Base-by-base conservation (phyloP, 2,888 invertebrate species). In the Phyllotreta striolata region DNA sequence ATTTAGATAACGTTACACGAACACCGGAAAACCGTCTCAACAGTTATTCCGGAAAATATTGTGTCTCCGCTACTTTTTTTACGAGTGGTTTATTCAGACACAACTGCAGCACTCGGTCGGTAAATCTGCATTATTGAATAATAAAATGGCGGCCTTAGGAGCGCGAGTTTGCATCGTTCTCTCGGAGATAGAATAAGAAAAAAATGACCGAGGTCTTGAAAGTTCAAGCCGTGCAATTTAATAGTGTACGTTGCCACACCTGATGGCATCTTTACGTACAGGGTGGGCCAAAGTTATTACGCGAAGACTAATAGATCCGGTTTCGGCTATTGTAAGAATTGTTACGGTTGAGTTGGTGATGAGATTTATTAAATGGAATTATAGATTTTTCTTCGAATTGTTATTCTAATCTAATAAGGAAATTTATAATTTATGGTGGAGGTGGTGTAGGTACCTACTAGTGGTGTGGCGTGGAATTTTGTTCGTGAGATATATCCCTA, bases 221-320 rank as follows among this genome's bases (percentile, higher is more conserved):
- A 69, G 69, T 66, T 69, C 67, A 67, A 65, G 52, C 56, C 56
- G 61, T 64, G 66, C 62, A 67, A 67, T 67, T 67, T 69, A 64
- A 64, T 67, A 62, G 58, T 61, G 62, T 67, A 69, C 63, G 66
- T 52, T 66, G 62, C 63, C 68, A 64, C 69, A 67, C 69, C 67
- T 70, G 71, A 70, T 66, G 68, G 66, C 70, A 66, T 67, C 66
- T 67, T 47, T 8, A 47, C 56, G 43, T 66, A 56, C 52, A 40
- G 40, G 58, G 58, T 58, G 49, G 47, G 39, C 47, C 24, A 47
- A 58, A 6, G 44, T 13, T 40, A 24, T 55, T 55, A 55, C 9
- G 24, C 9, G 24, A 52, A 38, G 52, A 52, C 52, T 52, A 56
- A 46, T 35, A 46, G 56, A 55, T 55, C 34, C 41, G 14, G 55